Conservation (phyloP, 2,113 vertebrate species). For the Spea multiplicata region DNA sequence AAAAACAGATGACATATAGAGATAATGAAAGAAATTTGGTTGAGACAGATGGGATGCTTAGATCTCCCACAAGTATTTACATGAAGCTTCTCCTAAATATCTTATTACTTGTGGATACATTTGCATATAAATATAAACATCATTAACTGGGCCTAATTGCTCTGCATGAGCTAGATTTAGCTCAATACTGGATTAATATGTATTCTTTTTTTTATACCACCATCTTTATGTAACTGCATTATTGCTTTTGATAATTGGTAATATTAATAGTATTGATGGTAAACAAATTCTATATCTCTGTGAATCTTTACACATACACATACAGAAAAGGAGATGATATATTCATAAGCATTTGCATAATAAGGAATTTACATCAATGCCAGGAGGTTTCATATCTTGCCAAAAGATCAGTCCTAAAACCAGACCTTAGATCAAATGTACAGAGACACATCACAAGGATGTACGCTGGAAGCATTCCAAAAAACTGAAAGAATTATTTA, state of each 20-base stretch:
- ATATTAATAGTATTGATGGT: not conserved
- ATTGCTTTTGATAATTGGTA: not conserved
- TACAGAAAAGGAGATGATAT: not conserved
- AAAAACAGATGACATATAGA: constrained; percentile 20
- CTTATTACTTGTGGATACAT: constrained; percentile 21
- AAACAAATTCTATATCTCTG: not conserved
- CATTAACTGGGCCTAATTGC: constrained; percentile 35
- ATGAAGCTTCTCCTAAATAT: constrained; percentile 22
- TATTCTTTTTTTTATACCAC: not conserved
- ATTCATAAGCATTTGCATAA: constrained; percentile 33
- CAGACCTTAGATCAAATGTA: constrained; percentile 15
- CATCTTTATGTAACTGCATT: not conserved
- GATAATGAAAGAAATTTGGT: constrained; percentile 28
- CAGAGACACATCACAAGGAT: constrained; percentile 23
- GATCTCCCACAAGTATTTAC: constrained; percentile 34
- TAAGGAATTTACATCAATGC: constrained; percentile 25
- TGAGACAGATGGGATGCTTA: constrained; percentile 33
- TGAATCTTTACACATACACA: not conserved
- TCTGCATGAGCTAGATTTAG: not conserved
- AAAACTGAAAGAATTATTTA: constrained; percentile 41
- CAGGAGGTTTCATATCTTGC: constrained; percentile 28
- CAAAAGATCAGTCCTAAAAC: constrained; percentile 34
- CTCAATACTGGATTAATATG: constrained; percentile 7
- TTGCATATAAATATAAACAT: constrained; percentile 36
- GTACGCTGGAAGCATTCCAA: constrained; percentile 21